A percentile compares a stretch with the other conserved stretches of the same genome.
These are phyloP conservation scores for Venturia canescens DNA, from an alignment of 1,140 invertebrate species.

Conservation along the genomic window DNA sequence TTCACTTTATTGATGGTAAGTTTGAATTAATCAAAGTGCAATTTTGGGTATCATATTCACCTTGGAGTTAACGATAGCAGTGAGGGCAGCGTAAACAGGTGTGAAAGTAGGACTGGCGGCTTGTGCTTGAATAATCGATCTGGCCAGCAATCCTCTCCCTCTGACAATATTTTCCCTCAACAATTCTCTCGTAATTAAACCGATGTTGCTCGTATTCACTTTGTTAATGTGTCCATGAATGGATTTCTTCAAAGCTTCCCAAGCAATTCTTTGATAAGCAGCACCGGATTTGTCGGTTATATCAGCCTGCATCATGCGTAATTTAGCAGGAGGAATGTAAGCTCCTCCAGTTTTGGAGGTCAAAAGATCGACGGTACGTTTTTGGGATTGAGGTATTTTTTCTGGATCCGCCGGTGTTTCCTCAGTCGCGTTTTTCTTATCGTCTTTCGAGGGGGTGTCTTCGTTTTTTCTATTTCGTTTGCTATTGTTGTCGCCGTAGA, in stretches of 20 bases:
- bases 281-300: slow-evolving; percentile 95
- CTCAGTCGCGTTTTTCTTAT: slow-evolving; percentile 40
- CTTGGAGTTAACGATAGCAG: slow-evolving; percentile 97
- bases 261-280: slow-evolving; percentile 96
- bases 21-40: neutral
- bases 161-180: slow-evolving; percentile 97
- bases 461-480: slow-evolving; percentile 27
- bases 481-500: slow-evolving; percentile 45
- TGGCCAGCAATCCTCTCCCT: slow-evolving; percentile 92
- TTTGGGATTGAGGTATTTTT: slow-evolving; percentile 69
- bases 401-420: slow-evolving; percentile 53
- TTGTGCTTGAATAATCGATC: slow-evolving; percentile 98
- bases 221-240: slow-evolving; percentile 99
- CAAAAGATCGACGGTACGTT: slow-evolving; percentile 84
- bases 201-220: slow-evolving; percentile 97
- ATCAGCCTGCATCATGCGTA: slow-evolving; percentile 95
- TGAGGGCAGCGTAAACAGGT: slow-evolving; percentile 96
- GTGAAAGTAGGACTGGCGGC: slow-evolving; percentile 98
- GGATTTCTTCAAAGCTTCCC: slow-evolving; percentile 99
- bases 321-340: slow-evolving; percentile 98
- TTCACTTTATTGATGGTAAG: too few species aligned
- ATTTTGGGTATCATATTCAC: slow-evolving; percentile 65
- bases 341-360: slow-evolving; percentile 95
- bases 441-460: slow-evolving; percentile 32
- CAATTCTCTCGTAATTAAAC: slow-evolving; percentile 93